Evolutionary conservation across 92 coral and sea anemone genomes (phyloP).

Genomic region (Porites evermanni): DNA sequence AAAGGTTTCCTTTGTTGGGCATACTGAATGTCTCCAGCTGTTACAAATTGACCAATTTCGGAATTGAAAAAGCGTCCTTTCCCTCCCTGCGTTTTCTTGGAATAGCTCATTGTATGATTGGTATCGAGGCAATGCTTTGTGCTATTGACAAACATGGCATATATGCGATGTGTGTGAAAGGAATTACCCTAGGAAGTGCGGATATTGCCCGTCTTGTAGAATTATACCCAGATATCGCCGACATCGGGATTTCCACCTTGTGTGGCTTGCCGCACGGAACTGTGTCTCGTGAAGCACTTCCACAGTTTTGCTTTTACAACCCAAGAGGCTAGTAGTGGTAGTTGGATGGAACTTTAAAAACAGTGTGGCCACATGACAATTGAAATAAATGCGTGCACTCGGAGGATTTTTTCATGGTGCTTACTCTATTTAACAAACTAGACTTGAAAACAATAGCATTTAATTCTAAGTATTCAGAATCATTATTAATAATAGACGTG

Average conservation of each 20-base stretch:
- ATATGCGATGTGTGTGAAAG: conserved; percentile 17
- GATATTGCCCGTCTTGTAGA: conserved; percentile 1
- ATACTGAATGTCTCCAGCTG: conserved; percentile 18
- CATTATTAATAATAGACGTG: too few species aligned
- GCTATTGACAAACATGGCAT: conserved; percentile 9
- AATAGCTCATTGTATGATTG: background rate
- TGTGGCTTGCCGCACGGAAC: conserved; percentile 17
- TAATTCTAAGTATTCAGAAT: too few species aligned
- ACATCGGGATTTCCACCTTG: conserved; percentile 15
- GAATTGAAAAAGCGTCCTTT: conserved; percentile 5
- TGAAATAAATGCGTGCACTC: too few species aligned
- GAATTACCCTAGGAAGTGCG: background rate
- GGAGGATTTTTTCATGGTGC: too few species aligned
- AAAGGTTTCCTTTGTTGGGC: conserved; percentile 12
- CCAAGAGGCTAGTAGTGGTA: conserved; percentile 5
- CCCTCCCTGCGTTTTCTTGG: conserved; percentile 3
- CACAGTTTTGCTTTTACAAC: conserved; percentile 3
- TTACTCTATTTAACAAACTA: too few species aligned
- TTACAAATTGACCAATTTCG: background rate
- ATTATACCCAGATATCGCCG: conserved; percentile 6
- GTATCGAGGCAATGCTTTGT: conserved; percentile 6
- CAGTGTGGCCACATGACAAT: too few species aligned
- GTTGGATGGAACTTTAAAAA: conserved; percentile 13
- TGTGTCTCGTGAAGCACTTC: conserved; percentile 6
- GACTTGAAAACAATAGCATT: too few species aligned